A percentile compares a stretch with the other conserved stretches of the same genome.
Conservation (phyloP, 2,113 vertebrate species). For the Corythornis vintsioides region DNA sequence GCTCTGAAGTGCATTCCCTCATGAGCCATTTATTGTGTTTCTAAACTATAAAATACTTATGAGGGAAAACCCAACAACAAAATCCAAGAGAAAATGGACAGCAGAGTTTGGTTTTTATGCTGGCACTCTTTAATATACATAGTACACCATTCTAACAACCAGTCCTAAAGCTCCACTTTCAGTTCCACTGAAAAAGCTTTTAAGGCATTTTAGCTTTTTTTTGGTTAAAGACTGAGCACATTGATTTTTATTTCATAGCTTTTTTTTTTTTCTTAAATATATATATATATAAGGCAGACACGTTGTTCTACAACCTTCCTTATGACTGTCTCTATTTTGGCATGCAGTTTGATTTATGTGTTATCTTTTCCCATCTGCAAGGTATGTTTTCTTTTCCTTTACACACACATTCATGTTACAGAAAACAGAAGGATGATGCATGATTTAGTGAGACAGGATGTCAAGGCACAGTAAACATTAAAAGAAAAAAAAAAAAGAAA, state of each 20-base stretch:
- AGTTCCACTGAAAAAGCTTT: neutral
- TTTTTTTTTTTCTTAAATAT: neutral
- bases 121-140: neutral
- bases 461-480: conserved; percentile 2
- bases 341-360: conserved; percentile 11
- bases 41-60: neutral
- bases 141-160: neutral
- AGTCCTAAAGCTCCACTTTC: neutral
- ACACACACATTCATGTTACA: neutral
- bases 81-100: neutral
- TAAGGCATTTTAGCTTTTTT: neutral
- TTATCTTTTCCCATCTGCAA: conserved; percentile 6
- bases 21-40: neutral
- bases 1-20: neutral
- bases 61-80: neutral
- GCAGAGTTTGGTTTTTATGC: neutral
- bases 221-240: neutral
- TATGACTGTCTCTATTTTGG: neutral
- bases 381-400: conserved; percentile 3
- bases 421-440: neutral
- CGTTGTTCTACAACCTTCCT: neutral
- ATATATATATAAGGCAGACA: neutral
- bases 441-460: conserved; percentile 15
- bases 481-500: neutral
- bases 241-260: neutral